Percentiles rank a stretch among this genome's conserved stretches.
Conservation (phyloP, 2,888 invertebrate species). For the Leptopilina syphax region DNA sequence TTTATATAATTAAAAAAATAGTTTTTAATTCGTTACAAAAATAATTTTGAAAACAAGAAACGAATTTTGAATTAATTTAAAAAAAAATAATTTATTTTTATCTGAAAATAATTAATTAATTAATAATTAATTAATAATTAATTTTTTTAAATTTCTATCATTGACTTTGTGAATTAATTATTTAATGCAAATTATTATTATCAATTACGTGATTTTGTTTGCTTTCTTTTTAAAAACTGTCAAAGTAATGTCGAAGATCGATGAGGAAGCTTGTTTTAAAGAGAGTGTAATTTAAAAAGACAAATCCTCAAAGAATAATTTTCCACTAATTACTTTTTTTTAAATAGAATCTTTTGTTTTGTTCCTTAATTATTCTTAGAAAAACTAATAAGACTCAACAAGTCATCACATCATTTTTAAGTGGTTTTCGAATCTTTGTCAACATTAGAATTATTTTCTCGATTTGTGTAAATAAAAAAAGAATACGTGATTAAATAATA, state of each 20-base stretch:
- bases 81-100: no score
- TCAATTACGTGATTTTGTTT: neutral
- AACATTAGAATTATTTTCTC: constrained; percentile 18
- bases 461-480: neutral
- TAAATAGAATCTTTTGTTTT: constrained; percentile 8
- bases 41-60: neutral
- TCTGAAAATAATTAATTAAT: no score
- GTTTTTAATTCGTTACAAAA: neutral
- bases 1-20: neutral
- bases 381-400: neutral
- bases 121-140: no score
- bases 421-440: neutral
- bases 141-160: no score
- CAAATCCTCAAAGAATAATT: neutral
- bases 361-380: neutral
- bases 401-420: neutral
- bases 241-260: neutral
- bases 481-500: neutral
- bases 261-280: neutral
- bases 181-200: neutral
- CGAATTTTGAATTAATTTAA: no score
- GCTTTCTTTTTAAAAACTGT: neutral
- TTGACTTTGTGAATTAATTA: neutral
- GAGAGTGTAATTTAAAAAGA: neutral
- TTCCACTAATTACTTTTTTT: constrained; percentile 6